Evolutionary conservation across 2,797 vertebrate species (phyloP).

Genomic region (Zenarchopterus dispar): DNA sequence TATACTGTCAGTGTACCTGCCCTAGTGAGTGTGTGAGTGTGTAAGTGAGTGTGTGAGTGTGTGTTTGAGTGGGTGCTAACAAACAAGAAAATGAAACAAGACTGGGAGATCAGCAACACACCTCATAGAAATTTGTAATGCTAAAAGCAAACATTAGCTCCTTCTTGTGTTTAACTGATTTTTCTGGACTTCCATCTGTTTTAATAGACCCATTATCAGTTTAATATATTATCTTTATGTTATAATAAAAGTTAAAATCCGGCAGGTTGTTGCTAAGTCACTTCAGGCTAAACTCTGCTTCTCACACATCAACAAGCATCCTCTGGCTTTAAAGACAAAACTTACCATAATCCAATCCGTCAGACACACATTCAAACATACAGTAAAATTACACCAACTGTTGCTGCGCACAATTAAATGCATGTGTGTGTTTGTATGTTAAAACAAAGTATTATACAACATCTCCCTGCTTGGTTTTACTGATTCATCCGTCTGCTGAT

Average conservation of each 20-base stretch:
- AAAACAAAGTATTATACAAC: slow-evolving; percentile 29
- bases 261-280: slow-evolving; percentile 6
- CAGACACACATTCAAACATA: slow-evolving; percentile 39
- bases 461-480: slow-evolving; percentile 31
- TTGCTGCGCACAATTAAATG: slow-evolving; percentile 36
- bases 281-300: slow-evolving; percentile 47
- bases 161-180: background rate
- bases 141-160: background rate
- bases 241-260: background rate
- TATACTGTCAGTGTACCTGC: slow-evolving; percentile 58
- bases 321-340: slow-evolving; percentile 54
- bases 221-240: too few relatives aligned
- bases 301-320: slow-evolving; percentile 59
- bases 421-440: slow-evolving; percentile 27
- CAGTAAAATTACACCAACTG: slow-evolving; percentile 50
- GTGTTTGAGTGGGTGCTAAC: too few relatives aligned
- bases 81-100: background rate
- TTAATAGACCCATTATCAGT: background rate
- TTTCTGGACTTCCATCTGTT: background rate
- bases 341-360: slow-evolving; percentile 58
- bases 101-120: background rate
- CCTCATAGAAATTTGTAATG: slow-evolving; percentile 17
- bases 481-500: slow-evolving; percentile 73
- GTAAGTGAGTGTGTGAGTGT: too few relatives aligned
- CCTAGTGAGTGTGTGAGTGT: background rate